Evolutionary conservation across 2,797 vertebrate species (phyloP).

Genomic region (Anolis apletophallus): DNA sequence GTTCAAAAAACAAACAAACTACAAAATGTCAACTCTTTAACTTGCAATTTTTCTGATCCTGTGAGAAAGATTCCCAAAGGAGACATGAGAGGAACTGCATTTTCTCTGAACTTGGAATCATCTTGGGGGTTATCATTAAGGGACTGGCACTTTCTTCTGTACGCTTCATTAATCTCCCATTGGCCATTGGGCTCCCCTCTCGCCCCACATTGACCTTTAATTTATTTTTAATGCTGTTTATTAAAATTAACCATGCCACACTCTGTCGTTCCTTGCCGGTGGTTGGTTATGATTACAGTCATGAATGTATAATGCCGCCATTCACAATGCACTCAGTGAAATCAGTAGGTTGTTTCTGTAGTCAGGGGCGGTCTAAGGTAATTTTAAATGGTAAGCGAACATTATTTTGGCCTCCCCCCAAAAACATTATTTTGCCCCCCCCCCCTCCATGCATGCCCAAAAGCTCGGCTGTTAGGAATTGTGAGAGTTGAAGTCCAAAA

Average conservation of each 20-base stretch:
- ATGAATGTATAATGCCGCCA: constrained; percentile 56
- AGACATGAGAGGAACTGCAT: constrained; percentile 70
- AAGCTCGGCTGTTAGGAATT: no score
- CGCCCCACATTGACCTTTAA: constrained; percentile 29
- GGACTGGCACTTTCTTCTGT: constrained; percentile 41
- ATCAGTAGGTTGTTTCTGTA: constrained; percentile 63
- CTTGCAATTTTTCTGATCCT: constrained; percentile 70
- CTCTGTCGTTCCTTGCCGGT: constrained; percentile 61
- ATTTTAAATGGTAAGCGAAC: no score
- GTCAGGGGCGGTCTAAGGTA: no score
- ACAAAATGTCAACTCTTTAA: constrained; percentile 62
- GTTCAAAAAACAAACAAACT: constrained; percentile 14
- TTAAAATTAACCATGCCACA: constrained; percentile 69
- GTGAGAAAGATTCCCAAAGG: constrained; percentile 66
- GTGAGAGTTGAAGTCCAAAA: no score
- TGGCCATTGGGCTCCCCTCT: constrained; percentile 48
- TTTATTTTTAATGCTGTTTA: constrained; percentile 60
- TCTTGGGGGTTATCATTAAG: constrained; percentile 70
- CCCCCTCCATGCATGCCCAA: no score
- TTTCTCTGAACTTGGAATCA: constrained; percentile 70
- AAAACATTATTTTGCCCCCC: no score
- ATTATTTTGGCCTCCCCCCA: no score
- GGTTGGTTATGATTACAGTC: constrained; percentile 56
- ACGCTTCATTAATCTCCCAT: constrained; percentile 64
- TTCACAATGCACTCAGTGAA: constrained; percentile 57